Base-by-base conservation (phyloP, 2,888 invertebrate species). In the Zaprionus bogoriensis region DNA sequence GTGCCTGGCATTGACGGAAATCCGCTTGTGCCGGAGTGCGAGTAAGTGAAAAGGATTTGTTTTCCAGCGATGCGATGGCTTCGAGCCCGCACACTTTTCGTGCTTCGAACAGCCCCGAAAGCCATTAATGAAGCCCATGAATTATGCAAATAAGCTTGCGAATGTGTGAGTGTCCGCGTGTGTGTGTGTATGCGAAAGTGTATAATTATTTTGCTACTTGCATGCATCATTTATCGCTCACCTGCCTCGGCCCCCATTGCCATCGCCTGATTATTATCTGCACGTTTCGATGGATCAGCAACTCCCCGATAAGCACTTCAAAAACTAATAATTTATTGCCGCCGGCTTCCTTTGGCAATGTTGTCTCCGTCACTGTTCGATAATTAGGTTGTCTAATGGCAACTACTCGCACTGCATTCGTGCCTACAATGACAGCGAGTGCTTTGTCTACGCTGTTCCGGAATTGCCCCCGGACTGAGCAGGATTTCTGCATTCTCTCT, bases 271-370 rank as follows among this genome's bases (percentile, higher is more conserved):
- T n/a, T n/a, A n/a, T 32, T 32, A 32, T 25, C 38, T 47, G 54
- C 50, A 67, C 41, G 71, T 77, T 84, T 81, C 81, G 62, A 81
- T 84, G 59, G 53, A 70, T 84, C 78, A 84, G 74, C 81, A 81
- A 84, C 84, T 74, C 44, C 41, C 41, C 47, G 68, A 47, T 64
- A 74, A 51, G 55, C 52, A 48, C 51, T 32, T 41, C 51, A 58
- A 58, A 69, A 74, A 44, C 69, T 57, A 57, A 72, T 72, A 74
- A 72, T 60, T 72, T 68, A 72, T 64, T 58, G 39, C 28, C 17
- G 14, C 7, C 42, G 14, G 51, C 51, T 68, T 74, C 72, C 74
- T 74, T 64, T 60, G 14, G 50, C 44, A 39, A 45, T 23, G 12
- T 45, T 32, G 30, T n/a, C 14, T 46, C 19, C 67, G 57, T 67